phyloP scores from a whole-genome alignment of 2,113 vertebrate genomes.

The Gopherus evgoodei region DNA sequence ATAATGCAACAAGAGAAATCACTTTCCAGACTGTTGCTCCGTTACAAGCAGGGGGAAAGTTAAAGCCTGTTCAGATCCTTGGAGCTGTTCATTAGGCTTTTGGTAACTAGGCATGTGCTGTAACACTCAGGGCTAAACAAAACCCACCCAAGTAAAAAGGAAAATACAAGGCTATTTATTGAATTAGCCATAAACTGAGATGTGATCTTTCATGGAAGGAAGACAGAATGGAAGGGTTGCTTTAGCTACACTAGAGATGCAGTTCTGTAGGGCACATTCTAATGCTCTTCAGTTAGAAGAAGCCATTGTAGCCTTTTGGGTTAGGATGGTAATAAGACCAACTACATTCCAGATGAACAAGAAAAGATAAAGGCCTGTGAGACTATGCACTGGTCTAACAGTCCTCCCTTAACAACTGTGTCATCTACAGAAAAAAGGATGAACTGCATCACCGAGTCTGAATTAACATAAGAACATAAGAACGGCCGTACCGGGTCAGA shows the following conservation, averaged over 20 bases:
- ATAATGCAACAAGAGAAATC: background rate
- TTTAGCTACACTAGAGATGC: background rate
- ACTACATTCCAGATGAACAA: accelerated
- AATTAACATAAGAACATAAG: background rate
- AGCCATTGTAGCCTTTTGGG: background rate
- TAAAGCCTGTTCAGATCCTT: background rate
- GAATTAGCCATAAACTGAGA: background rate
- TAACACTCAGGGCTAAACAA: background rate
- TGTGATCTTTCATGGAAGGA: background rate
- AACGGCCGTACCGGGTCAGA: too few relatives aligned
- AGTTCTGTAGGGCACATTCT: background rate
- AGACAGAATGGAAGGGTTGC: background rate
- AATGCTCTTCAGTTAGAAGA: background rate
- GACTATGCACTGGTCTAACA: background rate
- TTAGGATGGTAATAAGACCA: background rate
- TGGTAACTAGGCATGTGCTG: background rate
- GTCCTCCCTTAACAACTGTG: background rate
- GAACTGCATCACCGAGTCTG: background rate
- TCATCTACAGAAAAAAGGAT: background rate
- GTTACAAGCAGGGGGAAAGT: background rate
- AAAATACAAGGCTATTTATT: background rate
- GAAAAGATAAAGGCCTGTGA: background rate
- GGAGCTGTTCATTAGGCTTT: background rate
- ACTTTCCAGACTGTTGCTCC: background rate
- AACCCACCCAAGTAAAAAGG: background rate